Conservation (phyloP, 2,113 vertebrate species). For the Neolamprologus modestus region DNA sequence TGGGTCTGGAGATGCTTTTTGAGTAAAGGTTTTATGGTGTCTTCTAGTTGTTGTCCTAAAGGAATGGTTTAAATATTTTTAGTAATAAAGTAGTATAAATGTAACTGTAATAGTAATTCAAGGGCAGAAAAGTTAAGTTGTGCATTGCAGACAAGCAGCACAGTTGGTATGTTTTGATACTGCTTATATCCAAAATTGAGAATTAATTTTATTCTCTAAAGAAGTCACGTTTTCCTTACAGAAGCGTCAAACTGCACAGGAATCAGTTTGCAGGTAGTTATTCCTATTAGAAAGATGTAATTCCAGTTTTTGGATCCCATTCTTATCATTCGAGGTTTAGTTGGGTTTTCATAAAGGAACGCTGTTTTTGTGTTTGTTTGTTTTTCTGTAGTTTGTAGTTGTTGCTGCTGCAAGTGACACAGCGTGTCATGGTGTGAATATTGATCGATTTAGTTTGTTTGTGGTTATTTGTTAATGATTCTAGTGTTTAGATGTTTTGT, state of each 20-base stretch:
- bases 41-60: not conserved
- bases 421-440: not conserved
- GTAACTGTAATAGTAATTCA: not conserved
- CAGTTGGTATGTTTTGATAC: not conserved
- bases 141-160: not conserved
- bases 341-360: not conserved
- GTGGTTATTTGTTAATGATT: not conserved
- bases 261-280: fast-evolving
- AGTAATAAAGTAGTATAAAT: not conserved
- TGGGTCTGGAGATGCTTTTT: too few relatives aligned
- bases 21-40: not conserved
- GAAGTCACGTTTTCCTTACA: not conserved
- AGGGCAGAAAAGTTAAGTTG: not conserved
- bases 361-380: not conserved
- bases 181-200: not conserved
- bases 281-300: not conserved
- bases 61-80: not conserved
- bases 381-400: not conserved
- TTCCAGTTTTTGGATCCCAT: not conserved
- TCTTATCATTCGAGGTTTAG: fast-evolving
- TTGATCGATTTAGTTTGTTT: not conserved
- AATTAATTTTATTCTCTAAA: not conserved
- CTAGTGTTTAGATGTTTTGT: not conserved
- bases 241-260: not conserved
- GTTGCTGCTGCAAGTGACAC: not conserved